A percentile compares a stretch with the other conserved stretches of the same genome.
These are phyloP conservation scores for human (Homo sapiens) DNA, from an alignment of 2,113 vertebrate species.

Conservation along the genomic window DNA sequence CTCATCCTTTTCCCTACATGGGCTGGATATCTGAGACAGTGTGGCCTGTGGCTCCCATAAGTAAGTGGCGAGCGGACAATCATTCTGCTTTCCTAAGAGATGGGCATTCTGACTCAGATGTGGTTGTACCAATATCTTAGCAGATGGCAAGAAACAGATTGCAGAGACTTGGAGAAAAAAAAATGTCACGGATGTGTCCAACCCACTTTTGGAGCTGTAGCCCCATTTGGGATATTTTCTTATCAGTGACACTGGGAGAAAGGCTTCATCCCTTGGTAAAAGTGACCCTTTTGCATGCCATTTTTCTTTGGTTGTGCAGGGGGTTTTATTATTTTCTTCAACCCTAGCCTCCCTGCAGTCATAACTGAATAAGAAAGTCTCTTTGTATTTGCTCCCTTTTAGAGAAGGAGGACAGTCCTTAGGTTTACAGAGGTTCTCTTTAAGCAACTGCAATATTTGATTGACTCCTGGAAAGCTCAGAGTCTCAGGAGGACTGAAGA, in stretches of 20 bases:
- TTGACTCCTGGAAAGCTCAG: background rate
- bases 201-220: background rate
- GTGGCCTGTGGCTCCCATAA: background rate
- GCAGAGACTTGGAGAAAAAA: background rate
- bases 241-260: background rate
- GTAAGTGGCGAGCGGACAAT: background rate
- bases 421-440: background rate
- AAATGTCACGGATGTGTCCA: background rate
- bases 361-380: background rate
- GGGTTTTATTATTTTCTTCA: background rate
- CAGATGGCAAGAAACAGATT: background rate
- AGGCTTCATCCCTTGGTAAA: background rate
- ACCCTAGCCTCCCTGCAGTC: background rate
- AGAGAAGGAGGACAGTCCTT: background rate
- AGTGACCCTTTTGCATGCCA: background rate
- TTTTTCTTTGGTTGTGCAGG: background rate
- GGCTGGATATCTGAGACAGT: too few relatives aligned
- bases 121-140: background rate
- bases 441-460: background rate
- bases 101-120: background rate
- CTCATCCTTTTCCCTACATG: accelerated
- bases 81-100: background rate
- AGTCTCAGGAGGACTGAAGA: background rate
- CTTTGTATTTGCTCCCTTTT: background rate
- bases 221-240: background rate